A percentile compares a stretch with the other conserved stretches of the same genome.
Evolutionary conservation across 2,113 vertebrate species (phyloP).

Genomic region (Thamnaconus septentrionalis): DNA sequence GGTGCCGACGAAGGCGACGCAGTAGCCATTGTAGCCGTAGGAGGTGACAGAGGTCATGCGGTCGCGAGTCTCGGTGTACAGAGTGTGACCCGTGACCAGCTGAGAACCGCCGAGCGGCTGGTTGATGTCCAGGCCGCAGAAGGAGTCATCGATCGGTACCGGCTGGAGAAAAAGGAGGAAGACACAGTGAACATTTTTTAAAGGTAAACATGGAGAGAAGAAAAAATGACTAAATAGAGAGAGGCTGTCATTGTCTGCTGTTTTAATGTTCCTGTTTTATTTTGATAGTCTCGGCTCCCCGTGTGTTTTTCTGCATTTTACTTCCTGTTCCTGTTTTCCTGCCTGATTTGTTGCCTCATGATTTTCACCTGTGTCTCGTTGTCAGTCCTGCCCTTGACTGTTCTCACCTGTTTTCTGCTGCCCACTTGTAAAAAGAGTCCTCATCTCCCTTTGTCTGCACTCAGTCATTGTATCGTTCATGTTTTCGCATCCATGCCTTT

Average conservation of each 20-base stretch:
- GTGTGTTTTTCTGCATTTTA: no score
- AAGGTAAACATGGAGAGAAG: not conserved
- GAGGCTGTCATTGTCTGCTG: not conserved
- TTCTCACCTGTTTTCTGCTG: no score
- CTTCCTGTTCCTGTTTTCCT: no score
- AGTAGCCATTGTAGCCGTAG: constrained; percentile 95
- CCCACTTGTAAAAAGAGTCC: no score
- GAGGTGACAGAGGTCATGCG: constrained; percentile 95
- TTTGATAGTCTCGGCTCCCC: no score
- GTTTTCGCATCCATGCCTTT: no score
- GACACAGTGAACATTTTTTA: not conserved
- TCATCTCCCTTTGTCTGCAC: no score
- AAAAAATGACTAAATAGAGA: not conserved
- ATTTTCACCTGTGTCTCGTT: no score
- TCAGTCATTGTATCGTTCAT: no score
- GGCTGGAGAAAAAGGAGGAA: constrained; percentile 74
- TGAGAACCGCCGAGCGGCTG: constrained; percentile 93
- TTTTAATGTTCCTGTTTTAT: no score
- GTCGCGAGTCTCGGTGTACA: constrained; percentile 91
- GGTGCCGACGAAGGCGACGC: constrained; percentile 95
- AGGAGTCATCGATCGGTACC: constrained; percentile 96
- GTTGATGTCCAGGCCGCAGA: constrained; percentile 98
- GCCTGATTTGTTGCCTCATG: no score
- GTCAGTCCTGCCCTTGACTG: no score
- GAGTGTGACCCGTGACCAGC: constrained; percentile 88